These are phyloP conservation scores for Anas platyrhynchos DNA, from an alignment of 2,113 vertebrate genomes.

Conservation along the genomic window DNA sequence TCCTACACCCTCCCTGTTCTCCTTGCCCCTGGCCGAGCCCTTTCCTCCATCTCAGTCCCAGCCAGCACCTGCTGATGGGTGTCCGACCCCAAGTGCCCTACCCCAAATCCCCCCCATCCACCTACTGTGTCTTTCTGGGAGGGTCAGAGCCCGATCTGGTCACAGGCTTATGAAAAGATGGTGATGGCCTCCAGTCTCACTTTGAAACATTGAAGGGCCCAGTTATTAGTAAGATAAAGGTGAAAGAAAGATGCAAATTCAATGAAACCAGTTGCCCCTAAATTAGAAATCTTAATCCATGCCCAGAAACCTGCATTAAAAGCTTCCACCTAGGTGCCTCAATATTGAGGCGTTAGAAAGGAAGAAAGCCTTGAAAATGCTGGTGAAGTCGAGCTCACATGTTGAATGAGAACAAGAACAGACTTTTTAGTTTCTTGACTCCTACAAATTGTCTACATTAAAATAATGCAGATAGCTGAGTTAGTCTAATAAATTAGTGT, in stretches of 20 bases:
- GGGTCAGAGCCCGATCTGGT: neutral
- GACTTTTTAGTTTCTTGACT: neutral
- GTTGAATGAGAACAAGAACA: neutral
- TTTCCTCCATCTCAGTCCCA: neutral
- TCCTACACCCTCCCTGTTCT: neutral
- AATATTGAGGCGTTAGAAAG: neutral
- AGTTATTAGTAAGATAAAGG: neutral
- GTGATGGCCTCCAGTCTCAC: neutral
- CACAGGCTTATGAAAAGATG: neutral
- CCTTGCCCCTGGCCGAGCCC: neutral
- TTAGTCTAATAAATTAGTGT: neutral
- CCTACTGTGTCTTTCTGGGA: neutral
- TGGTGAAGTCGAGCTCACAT: neutral
- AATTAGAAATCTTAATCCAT: neutral
- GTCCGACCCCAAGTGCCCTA: neutral
- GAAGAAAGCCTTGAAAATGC: neutral
- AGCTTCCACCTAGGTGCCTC: neutral
- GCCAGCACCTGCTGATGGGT: neutral
- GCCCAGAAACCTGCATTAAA: neutral
- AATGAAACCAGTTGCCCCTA: neutral
- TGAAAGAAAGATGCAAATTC: neutral
- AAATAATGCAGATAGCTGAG: neutral
- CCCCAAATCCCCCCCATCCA: neutral
- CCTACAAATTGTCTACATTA: neutral
- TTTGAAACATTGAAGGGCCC: neutral